Evolutionary conservation across 2,113 vertebrate species (phyloP), one percentile per base, ranked within the genome.

Genomic region (Ochotona princeps): DNA sequence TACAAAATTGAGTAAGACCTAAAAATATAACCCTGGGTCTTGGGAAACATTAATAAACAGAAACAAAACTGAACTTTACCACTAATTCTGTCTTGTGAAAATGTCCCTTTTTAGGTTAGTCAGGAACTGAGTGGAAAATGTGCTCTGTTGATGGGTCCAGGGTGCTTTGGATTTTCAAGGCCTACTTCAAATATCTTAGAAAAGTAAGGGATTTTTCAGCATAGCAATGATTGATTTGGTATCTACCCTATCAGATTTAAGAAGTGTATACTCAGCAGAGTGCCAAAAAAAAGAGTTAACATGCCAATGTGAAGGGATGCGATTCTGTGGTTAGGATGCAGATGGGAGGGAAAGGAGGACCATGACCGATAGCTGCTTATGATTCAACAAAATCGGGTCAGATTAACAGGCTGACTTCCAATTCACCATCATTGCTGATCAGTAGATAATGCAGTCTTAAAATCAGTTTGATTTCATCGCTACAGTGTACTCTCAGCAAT

Each of bases 1-100:
- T 95, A 85, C 85, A 93, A 95, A 94, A 79, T 78, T 75, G 94
- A 79, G 26, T 60, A 44, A 78, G 86, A 49, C 21, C 32, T 61
- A 90, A 96, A 93, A 83, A 54, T 76, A n/a, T 44, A 83, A 79
- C 54, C 80, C n/a, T 92, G 30, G 25, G 75, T 83, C 49, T 63
- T 63, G 80, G 72, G 38, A 44, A 23, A 85, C 32, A 47, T 76
- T 5, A 92, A 1, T 60, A 54, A 76, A 79, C 35, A 76, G 70
- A 35, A 75, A 7, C 28, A 5, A 61, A 63, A 25, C 66, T 49
- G 47, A 61, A 72, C 49, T 47, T 89, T 67, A 89, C 8, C 35
- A 83, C 13, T 91, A 86, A 89, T 76, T 95, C 47, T 61, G 10
- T 47, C 80, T 79, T 83, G 61, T 44, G 8, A 30, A 85, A 61